phyloP scores from a whole-genome alignment of 2,113 vertebrate species.

The Peromyscus leucopus region DNA sequence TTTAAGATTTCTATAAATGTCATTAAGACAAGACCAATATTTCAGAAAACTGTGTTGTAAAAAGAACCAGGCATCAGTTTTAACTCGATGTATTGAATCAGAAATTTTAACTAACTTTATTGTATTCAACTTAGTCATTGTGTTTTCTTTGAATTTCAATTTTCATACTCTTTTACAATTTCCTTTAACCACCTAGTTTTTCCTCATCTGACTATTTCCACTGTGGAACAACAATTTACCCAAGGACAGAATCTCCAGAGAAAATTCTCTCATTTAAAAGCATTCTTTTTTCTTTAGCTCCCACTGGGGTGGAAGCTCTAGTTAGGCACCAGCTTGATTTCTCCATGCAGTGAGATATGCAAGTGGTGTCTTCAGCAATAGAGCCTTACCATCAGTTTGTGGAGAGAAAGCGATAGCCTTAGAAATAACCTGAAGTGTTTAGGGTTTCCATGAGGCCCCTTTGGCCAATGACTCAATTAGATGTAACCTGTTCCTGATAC shows the following conservation, averaged over 20 bases:
- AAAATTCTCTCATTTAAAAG: neutral
- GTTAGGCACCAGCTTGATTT: too few species aligned
- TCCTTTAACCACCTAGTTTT: neutral
- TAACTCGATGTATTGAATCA: neutral
- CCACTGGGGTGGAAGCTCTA: neutral
- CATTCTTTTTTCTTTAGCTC: neutral
- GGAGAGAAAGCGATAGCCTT: neutral
- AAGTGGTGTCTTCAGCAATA: too few species aligned
- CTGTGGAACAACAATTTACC: neutral
- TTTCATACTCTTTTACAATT: neutral
- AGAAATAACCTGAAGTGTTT: neutral
- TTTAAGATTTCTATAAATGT: neutral
- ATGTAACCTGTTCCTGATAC: neutral
- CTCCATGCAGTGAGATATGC: too few species aligned
- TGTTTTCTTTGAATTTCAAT: neutral
- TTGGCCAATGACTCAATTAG: neutral
- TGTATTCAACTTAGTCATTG: neutral
- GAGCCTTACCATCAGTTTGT: neutral
- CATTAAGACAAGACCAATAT: neutral
- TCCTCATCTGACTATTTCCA: neutral
- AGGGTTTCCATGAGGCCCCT: neutral
- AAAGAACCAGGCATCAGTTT: neutral
- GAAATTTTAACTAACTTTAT: neutral
- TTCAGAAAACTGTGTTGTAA: neutral
- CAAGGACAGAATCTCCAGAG: neutral